phyloP scores from a whole-genome alignment of 1,140 invertebrate species.

The Melitaea cinxia region DNA sequence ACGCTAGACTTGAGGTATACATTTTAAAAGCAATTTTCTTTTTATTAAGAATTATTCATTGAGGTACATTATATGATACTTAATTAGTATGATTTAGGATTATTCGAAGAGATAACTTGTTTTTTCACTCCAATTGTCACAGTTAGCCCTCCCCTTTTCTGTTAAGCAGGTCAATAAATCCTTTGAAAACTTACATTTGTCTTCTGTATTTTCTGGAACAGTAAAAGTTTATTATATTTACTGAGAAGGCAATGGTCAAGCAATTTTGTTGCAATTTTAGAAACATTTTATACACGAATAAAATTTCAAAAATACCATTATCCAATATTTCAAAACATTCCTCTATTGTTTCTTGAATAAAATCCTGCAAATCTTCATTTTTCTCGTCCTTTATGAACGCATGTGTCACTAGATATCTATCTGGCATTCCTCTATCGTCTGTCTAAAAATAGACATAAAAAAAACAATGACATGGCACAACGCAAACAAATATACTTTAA shows the following conservation, averaged over 20 bases:
- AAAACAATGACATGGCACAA: conserved; percentile 5
- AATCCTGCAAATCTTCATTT: conserved; percentile 80
- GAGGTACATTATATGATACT: conserved; percentile 1
- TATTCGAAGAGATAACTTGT: conserved; percentile 58
- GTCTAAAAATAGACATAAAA: conserved; percentile 57
- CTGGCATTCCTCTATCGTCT: conserved; percentile 79
- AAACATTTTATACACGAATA: background rate
- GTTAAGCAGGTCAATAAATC: conserved; percentile 80
- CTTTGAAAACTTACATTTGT: conserved; percentile 80
- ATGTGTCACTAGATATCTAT: conserved; percentile 80
- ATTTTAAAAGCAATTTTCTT: no score
- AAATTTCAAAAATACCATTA: conserved; percentile 45
- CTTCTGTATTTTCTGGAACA: conserved; percentile 71
- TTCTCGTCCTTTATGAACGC: conserved; percentile 79
- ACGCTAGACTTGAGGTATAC: conserved; percentile 79
- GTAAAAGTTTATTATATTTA: background rate
- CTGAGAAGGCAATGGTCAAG: no score
- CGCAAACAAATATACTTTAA: background rate
- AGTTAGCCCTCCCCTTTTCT: conserved; percentile 81
- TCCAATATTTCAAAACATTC: conserved; percentile 82
- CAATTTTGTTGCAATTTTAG: background rate
- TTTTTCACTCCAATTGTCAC: conserved; percentile 83
- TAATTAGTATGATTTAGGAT: no score
- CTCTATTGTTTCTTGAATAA: conserved; percentile 81
- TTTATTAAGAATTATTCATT: no score